A percentile compares a stretch with the other conserved stretches of the same genome.
These are phyloP conservation scores for Lepidurus apus DNA, from an alignment of 1,140 invertebrate genomes.

Conservation along the genomic window DNA sequence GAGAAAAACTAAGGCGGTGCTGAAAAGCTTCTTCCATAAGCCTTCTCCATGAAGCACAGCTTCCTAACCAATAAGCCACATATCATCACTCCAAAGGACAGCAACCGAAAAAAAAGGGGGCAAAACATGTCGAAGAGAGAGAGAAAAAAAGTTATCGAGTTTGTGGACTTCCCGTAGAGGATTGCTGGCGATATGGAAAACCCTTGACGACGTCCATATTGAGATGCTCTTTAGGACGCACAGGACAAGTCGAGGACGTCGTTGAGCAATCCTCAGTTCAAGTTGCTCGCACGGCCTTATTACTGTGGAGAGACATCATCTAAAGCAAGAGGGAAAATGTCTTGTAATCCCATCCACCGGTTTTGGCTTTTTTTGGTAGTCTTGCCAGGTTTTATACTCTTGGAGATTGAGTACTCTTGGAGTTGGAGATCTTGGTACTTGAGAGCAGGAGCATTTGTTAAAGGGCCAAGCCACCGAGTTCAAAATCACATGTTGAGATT, in stretches of 20 bases:
- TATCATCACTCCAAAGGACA: conserved; percentile 22
- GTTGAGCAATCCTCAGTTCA: background rate
- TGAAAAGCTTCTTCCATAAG: conserved; percentile 4
- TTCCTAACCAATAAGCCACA: conserved; percentile 19
- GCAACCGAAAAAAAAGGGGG: conserved; percentile 9
- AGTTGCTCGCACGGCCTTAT: background rate
- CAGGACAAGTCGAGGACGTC: background rate
- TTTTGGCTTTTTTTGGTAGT: too few species aligned
- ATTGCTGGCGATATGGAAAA: background rate
- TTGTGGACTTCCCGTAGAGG: background rate
- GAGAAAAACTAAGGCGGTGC: background rate
- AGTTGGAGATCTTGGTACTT: too few species aligned
- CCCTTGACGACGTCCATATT: background rate
- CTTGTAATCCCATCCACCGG: too few species aligned
- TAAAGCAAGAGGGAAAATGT: background rate
- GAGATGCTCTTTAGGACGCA: background rate
- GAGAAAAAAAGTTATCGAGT: background rate
- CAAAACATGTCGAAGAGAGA: background rate
- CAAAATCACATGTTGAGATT: too few species aligned
- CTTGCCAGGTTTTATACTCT: too few species aligned
- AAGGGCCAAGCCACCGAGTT: too few species aligned
- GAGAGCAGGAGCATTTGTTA: too few species aligned
- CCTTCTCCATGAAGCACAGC: background rate
- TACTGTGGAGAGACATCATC: background rate
- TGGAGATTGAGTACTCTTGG: too few species aligned